These are phyloP conservation scores for Sebastes iracundus DNA, from an alignment of 2,797 vertebrate species.

Conservation along the genomic window DNA sequence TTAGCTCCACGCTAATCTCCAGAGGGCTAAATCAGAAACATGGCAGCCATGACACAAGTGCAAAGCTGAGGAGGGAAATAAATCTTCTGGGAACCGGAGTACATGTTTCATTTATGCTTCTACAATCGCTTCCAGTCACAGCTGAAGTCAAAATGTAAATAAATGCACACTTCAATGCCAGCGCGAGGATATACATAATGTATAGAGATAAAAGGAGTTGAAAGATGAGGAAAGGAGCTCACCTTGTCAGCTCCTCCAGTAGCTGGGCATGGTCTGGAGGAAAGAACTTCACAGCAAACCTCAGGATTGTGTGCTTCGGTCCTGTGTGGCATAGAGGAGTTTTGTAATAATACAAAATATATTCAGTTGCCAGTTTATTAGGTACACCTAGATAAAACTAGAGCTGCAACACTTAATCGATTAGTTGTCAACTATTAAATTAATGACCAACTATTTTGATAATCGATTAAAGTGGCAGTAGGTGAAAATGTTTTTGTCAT, in stretches of 20 bases:
- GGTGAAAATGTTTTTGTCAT: too few species aligned
- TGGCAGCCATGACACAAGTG: conserved; percentile 56
- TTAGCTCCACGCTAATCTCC: conserved; percentile 51
- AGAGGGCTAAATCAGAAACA: conserved; percentile 55
- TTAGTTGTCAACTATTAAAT: accelerated
- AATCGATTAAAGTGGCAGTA: too few species aligned
- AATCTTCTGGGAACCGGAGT: conserved; percentile 26
- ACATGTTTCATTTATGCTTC: conserved; percentile 46
- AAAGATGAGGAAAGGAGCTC: conserved; percentile 42
- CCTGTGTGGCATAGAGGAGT: conserved; percentile 73
- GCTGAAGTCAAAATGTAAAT: neutral
- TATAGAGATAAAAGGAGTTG: neutral
- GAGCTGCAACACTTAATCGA: too few species aligned
- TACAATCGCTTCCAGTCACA: conserved; percentile 26
- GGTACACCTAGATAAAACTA: neutral
- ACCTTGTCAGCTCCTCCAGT: conserved; percentile 96
- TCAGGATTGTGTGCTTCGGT: conserved; percentile 90
- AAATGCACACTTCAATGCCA: conserved; percentile 13
- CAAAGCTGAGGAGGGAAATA: conserved; percentile 36
- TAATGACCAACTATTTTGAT: too few species aligned
- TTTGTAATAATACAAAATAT: neutral
- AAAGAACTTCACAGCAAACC: conserved; percentile 98
- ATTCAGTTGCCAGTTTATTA: neutral
- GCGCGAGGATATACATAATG: neutral
- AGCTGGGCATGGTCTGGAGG: conserved; percentile 94